Conservation (phyloP, 2,888 invertebrate genomes). For the Shargacucullia verbasci region DNA sequence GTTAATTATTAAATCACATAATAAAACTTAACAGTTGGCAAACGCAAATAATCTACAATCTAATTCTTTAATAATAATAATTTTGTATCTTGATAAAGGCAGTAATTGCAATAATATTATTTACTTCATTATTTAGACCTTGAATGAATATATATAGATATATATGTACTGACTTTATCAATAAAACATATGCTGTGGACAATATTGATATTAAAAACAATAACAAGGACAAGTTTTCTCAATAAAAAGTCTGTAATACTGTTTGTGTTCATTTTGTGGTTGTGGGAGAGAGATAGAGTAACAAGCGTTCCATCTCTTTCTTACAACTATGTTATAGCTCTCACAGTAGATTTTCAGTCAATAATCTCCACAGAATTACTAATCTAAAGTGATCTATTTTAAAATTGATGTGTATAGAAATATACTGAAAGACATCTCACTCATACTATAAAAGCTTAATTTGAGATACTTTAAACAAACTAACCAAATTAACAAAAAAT, state of each 20-base stretch:
- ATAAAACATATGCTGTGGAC: constrained; percentile 13
- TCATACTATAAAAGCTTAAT: too few species aligned
- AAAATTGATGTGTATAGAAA: constrained; percentile 31
- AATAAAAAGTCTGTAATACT: background rate
- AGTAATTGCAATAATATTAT: constrained; percentile 21
- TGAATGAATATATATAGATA: background rate
- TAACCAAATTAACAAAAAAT: background rate
- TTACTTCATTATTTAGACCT: constrained; percentile 18
- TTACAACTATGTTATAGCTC: background rate
- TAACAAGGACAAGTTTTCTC: too few species aligned
- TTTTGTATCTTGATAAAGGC: constrained; percentile 32
- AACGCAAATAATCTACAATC: background rate
- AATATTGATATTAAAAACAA: constrained; percentile 9
- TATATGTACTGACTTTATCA: constrained; percentile 21
- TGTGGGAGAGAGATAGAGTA: background rate
- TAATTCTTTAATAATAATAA: too few species aligned
- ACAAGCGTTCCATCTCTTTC: constrained; percentile 5
- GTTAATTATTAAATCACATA: background rate
- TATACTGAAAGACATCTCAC: constrained; percentile 26
- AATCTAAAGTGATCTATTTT: constrained; percentile 15
- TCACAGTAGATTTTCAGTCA: background rate
- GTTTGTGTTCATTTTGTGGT: background rate
- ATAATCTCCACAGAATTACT: constrained; percentile 23
- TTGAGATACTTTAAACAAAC: too few species aligned
- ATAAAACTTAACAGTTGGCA: constrained; percentile 15